These are phyloP conservation scores for Ardeotis arabs DNA, from an alignment of 2,113 vertebrate genomes.

Conservation along the genomic window DNA sequence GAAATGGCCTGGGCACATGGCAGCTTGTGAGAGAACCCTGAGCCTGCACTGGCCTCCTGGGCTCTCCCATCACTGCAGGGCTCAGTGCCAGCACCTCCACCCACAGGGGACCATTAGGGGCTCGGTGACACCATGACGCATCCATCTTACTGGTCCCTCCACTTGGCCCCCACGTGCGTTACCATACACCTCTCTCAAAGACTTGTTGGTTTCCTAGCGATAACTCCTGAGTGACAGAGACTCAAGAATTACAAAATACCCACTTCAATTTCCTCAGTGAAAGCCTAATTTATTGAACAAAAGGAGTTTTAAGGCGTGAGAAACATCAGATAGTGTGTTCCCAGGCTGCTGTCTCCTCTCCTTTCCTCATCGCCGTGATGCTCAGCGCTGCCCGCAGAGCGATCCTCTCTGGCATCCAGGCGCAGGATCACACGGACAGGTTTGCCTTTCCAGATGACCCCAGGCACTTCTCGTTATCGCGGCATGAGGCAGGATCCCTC, in stretches of 20 bases:
- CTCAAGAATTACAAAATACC: background rate
- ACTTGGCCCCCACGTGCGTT: background rate
- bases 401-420: background rate
- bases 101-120: no score
- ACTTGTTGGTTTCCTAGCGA: background rate
- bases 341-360: background rate
- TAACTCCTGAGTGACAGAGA: background rate
- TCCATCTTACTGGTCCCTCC: no score
- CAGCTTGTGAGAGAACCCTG: background rate
- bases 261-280: background rate
- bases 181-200: background rate
- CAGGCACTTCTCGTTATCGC: background rate
- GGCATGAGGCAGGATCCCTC: background rate
- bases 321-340: background rate
- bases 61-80: background rate
- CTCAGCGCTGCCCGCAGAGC: background rate
- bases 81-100: background rate
- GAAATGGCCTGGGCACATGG: fast-evolving
- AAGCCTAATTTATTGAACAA: background rate
- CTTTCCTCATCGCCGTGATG: background rate
- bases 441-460: background rate
- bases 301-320: background rate
- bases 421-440: background rate
- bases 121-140: no score
- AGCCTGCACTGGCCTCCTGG: background rate